Evolutionary conservation across 2,888 invertebrate species (phyloP), one percentile per base, ranked within the genome.

Genomic region (Deilephila porcellus): DNA sequence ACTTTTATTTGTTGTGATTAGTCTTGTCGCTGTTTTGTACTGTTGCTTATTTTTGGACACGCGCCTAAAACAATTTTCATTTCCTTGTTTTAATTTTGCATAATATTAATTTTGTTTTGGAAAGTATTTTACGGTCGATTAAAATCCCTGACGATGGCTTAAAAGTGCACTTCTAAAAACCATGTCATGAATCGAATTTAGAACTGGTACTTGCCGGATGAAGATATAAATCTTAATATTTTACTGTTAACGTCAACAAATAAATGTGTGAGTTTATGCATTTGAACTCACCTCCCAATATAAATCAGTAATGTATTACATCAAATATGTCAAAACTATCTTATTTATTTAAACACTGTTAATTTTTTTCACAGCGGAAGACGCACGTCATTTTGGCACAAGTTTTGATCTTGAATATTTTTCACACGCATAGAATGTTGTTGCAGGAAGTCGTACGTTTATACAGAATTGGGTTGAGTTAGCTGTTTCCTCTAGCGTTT

Each of bases 1-100:
- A 71, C 45, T 72, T 71, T 71, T 71, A 67, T 67, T 73, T 67
- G 29, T 67, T 73, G 67, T 64, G 37, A 73, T 67, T 29, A 53
- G 64, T 59, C 64, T 29, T 67, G 32, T 67, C n/a, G 34, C 56
- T 56, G n/a, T 56, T 56, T 56, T 52, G 25, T 67, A 52, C 52
- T 45, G 67, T 52, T 52, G 67, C 67, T 67, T 52, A 67, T 67
- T 67, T 67, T 25, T 25, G 45, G 25, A 14, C 67, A 67, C 67
- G 67, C 25, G 52, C 67, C 52, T 17, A 14, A 25, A 17, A 25
- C 52, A 4, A 52, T 56, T 6, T n/a, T 56, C 19, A 6, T 56
- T 56, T 56, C 56, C n/a, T 0, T n/a, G 4, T n/a, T 56, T n/a
- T 14, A 45, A 14, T 45, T 45, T 45, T 45, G 3, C 14, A 45